These are phyloP conservation scores for Harpagoxenus sublaevis DNA, from an alignment of 2,888 invertebrate species.

Conservation along the genomic window DNA sequence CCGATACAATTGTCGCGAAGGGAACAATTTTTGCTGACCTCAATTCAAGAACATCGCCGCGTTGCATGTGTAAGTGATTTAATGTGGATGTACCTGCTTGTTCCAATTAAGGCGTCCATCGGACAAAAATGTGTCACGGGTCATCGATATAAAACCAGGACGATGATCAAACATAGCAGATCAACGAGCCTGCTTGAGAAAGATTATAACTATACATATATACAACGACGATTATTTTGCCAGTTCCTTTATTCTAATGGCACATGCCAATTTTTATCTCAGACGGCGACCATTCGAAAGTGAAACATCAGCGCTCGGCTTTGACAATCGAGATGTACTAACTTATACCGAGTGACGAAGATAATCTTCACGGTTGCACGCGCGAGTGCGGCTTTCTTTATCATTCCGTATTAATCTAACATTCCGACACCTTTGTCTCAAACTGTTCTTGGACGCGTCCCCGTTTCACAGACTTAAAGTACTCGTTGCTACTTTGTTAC, in stretches of 20 bases:
- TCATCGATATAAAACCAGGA: conserved; percentile 53
- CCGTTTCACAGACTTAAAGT: conserved; percentile 13
- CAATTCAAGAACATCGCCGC: conserved; percentile 11
- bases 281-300: not conserved
- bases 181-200: conserved; percentile 13
- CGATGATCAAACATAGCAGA: conserved; percentile 37
- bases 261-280: conserved; percentile 14
- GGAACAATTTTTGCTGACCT: conserved; percentile 18
- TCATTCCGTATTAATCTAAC: conserved; percentile 28
- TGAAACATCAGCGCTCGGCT: conserved; percentile 7
- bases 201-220: conserved; percentile 13
- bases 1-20: conserved; percentile 9
- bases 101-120: conserved; percentile 45
- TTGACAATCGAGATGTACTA: not conserved
- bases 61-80: conserved; percentile 26
- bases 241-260: conserved; percentile 14
- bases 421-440: conserved; percentile 11
- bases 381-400: conserved; percentile 15
- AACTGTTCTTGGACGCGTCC: conserved; percentile 31
- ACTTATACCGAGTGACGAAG: not conserved
- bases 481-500: not conserved
- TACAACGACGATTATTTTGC: not conserved
- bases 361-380: conserved; percentile 43
- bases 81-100: conserved; percentile 24
- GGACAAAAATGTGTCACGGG: conserved; percentile 43